Evolutionary conservation across 2,888 invertebrate genomes (phyloP).

Genomic region (Drosophila pseudotalamancana): DNA sequence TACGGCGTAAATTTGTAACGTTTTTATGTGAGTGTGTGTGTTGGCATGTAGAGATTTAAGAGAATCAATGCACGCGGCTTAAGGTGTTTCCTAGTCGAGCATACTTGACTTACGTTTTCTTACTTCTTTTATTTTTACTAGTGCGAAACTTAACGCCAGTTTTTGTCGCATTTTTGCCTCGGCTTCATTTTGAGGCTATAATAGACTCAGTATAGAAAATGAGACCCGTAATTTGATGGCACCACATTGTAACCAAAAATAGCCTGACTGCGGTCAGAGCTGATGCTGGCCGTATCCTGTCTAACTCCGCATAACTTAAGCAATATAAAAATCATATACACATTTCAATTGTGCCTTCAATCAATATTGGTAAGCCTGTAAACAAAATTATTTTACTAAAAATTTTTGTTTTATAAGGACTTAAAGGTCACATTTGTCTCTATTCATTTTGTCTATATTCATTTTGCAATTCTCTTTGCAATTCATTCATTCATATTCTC

Average conservation of each 20-base stretch:
- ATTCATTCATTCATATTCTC: too few relatives aligned
- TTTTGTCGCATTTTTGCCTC: conserved; percentile 72
- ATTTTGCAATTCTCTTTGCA: conserved; percentile 33
- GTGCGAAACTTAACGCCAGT: conserved; percentile 74
- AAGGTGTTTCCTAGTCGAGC: too few relatives aligned
- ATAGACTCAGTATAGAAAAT: conserved; percentile 77
- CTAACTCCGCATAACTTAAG: conserved; percentile 12
- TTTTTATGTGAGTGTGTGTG: too few relatives aligned
- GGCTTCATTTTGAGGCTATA: conserved; percentile 58
- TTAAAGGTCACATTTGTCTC: not conserved
- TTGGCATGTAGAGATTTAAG: too few relatives aligned
- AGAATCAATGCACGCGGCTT: too few relatives aligned
- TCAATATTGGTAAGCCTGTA: too few relatives aligned
- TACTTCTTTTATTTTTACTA: conserved; percentile 17
- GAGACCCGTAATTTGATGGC: conserved; percentile 75
- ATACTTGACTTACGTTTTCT: not conserved
- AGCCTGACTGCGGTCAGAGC: conserved; percentile 59
- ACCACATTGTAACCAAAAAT: conserved; percentile 71
- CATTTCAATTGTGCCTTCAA: too few relatives aligned
- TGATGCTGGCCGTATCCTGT: not conserved
- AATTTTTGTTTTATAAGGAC: too few relatives aligned
- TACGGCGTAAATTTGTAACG: too few relatives aligned
- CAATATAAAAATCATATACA: not conserved
- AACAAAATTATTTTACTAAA: too few relatives aligned
- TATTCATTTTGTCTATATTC: not conserved